These are phyloP conservation scores for Temnothorax ravouxi DNA, from an alignment of 2,888 invertebrate genomes.

Conservation along the genomic window DNA sequence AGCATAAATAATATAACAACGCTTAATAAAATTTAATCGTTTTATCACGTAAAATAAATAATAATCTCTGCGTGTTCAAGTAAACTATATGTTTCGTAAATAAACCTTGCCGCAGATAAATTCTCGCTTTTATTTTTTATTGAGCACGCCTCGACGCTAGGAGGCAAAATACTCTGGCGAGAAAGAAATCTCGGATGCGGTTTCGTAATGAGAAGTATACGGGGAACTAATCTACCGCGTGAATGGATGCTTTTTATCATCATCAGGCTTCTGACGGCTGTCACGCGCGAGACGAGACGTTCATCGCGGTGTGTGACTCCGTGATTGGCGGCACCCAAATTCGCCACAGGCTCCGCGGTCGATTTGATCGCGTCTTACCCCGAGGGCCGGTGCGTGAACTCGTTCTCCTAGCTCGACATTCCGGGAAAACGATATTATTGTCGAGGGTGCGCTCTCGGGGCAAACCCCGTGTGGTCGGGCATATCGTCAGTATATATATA, in stretches of 20 bases:
- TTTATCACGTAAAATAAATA: background rate
- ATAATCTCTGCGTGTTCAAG: background rate
- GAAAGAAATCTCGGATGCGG: background rate
- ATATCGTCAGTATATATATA: constrained; percentile 11
- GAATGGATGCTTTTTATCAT: constrained; percentile 8
- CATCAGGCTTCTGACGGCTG: background rate
- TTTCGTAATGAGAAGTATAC: background rate
- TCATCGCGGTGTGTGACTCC: background rate
- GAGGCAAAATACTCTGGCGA: background rate
- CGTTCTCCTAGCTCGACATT: constrained; percentile 62
- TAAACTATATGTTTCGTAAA: background rate
- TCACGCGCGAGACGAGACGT: background rate
- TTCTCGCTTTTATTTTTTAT: background rate
- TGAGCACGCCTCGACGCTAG: background rate
- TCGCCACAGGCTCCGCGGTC: background rate
- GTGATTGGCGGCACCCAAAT: constrained; percentile 18
- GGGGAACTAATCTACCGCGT: background rate
- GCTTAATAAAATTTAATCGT: background rate
- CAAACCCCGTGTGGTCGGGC: constrained; percentile 52
- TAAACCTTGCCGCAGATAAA: background rate
- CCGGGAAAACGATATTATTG: constrained; percentile 66
- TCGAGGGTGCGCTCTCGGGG: constrained; percentile 41
- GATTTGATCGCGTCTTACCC: constrained; percentile 15
- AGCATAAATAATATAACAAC: background rate
- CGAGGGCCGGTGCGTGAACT: constrained; percentile 19